Conservation (phyloP, 2,888 invertebrate species). For the Lampropteryx suffumata region DNA sequence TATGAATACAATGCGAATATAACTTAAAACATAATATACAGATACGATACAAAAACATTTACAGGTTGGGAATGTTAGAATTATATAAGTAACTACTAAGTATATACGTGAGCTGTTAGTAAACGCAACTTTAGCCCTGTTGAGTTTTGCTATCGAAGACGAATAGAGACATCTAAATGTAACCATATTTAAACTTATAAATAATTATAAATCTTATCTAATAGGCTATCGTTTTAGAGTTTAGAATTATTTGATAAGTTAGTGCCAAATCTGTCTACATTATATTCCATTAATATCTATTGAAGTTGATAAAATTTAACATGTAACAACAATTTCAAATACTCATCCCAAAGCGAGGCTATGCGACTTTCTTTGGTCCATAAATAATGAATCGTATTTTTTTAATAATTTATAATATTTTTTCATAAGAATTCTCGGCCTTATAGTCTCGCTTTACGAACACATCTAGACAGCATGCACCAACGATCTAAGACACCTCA, state of each 20-base stretch:
- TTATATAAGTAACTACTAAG: constrained; percentile 22
- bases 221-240: too few relatives aligned
- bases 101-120: neutral
- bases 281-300: constrained; percentile 47
- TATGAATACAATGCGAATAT: constrained; percentile 40
- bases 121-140: too few relatives aligned
- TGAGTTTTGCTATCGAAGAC: too few relatives aligned
- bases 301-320: constrained; percentile 71
- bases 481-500: constrained; percentile 78
- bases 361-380: constrained; percentile 61
- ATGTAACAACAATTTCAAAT: constrained; percentile 67
- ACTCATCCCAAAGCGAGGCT: constrained; percentile 50
- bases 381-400: constrained; percentile 35
- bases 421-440: constrained; percentile 32
- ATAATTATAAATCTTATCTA: too few relatives aligned
- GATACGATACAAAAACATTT: constrained; percentile 53
- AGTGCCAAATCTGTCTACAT: constrained; percentile 47
- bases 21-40: constrained; percentile 63
- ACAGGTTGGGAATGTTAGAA: constrained; percentile 59
- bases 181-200: too few relatives aligned
- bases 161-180: too few relatives aligned
- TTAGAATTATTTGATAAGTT: constrained; percentile 36
- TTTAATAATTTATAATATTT: constrained; percentile 22
- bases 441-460: constrained; percentile 45
- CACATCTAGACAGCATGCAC: constrained; percentile 65